Conservation (phyloP, 1,140 invertebrate genomes). For the Bombus sibiricus region DNA sequence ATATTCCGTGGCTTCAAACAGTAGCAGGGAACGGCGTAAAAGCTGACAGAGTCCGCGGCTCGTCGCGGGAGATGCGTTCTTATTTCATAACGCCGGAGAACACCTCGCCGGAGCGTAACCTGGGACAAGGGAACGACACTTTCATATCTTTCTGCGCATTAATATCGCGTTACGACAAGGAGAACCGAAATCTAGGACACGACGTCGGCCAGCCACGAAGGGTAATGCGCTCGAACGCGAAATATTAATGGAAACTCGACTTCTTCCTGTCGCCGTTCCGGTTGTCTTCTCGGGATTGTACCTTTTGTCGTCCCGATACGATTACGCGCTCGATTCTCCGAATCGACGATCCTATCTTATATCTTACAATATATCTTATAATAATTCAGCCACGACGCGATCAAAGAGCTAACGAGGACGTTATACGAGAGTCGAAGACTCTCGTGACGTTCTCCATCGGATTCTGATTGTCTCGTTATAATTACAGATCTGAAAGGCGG, state of each 20-base stretch:
- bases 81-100: conserved; percentile 43
- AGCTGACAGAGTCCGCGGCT: background rate
- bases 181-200: conserved; percentile 53
- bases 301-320: background rate
- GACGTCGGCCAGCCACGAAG: conserved; percentile 38
- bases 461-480: background rate
- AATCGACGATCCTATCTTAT: background rate
- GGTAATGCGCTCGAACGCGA: conserved; percentile 41
- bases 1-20: conserved; percentile 38
- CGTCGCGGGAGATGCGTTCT: conserved; percentile 23
- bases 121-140: conserved; percentile 48
- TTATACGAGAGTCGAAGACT: background rate
- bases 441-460: background rate
- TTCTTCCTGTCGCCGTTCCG: background rate
- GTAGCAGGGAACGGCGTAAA: conserved; percentile 1
- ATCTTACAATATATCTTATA: background rate
- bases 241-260: conserved; percentile 44
- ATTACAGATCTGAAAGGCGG: background rate
- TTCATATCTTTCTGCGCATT: conserved; percentile 54
- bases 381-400: background rate
- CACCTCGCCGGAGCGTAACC: background rate
- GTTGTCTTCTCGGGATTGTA: background rate
- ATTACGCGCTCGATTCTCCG: background rate
- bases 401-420: background rate
- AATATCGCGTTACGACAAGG: conserved; percentile 57